Evolutionary conservation across 2,888 invertebrate species (phyloP), one percentile per base, ranked within the genome.

Genomic region (Gnatocerus cornutus): DNA sequence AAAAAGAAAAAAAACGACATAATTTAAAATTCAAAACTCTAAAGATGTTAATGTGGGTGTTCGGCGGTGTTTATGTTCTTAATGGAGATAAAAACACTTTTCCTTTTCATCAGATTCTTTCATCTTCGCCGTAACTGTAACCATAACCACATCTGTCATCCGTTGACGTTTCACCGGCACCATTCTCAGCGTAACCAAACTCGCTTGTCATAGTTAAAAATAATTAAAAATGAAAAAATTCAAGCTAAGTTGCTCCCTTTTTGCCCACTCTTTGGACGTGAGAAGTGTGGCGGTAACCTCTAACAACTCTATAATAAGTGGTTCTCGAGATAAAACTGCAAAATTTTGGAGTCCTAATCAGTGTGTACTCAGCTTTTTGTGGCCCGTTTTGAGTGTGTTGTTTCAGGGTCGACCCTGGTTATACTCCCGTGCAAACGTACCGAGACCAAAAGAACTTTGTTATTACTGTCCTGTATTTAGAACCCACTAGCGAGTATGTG

Each of bases 371-470:
- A 30, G 30, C 21, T 39, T 30, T 46, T 9, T 1, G 21, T 21
- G 4, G 21, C 4, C 9, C 9, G 7, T n/a, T 16, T n/a, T 9
- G n/a, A 30, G 12, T 27, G 13, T 7, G 8, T 33, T 14, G 5
- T 58, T 62, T 8, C 41, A 68, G 63, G n/a, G 50, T 58, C 16
- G 43, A 65, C 46, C 41, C 55, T 30, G 61, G 56, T 59, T 94
- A 90, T 78, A 85, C 87, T 6, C 90, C 91, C 78, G 87, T 89
- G 8, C 89, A 91, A 58, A 91, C 92, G 0, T 90, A 93, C 77
- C 89, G 88, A 78, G 95, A 95, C 21, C 97, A 97, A 81, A 90
- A 88, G 59, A 95, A 95, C 82, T 98, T 95, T 83, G 94, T 98
- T 0, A 92, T 93, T 0, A 90, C 92, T 76, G 92, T 97, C 0